Evolutionary conservation across 2,888 invertebrate genomes (phyloP), one percentile per base, ranked within the genome.

Genomic region (Drosophila cyrtoloma): DNA sequence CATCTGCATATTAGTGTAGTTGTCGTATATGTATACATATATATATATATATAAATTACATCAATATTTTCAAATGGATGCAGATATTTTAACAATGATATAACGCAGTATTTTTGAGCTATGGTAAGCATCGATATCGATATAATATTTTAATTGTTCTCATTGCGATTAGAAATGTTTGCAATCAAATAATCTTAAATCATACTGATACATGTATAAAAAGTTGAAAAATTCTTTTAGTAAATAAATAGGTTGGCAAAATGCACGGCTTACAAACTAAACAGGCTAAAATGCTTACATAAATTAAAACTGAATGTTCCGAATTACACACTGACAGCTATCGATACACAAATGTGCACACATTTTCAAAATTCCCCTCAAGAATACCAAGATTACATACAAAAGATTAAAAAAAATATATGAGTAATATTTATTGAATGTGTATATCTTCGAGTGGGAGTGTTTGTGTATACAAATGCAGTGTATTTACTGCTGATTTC

Each of bases 201-300:
- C 19, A 39, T 44, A 37, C 44, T 58, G 39, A 42, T n/a, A 58
- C 30, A 56, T 51, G 58, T 50, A 47, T 32, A 47, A 64, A 64
- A 56, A 55, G 44, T 65, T 62, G 10, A 62, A 56, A 76, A 72
- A 79, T 63, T 52, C 26, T 7, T 60, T 72, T 70, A 62, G 59
- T 70, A 74, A 84, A 89, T 85, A 86, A 86, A 89, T 87, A 89
- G 74, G 69, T 77, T 61, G 71, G 71, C 83, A 77, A 85, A 72
- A 68, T 59, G 63, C 60, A 55, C 72, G 72, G 52, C 88, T 85
- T 84, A 88, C 51, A 70, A 86, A 77, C 58, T 73, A 80, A 80
- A 71, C 67, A 66, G 60, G 80, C 61, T 87, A 79, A 71, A 79
- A 69, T 63, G 58, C 77, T 82, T 77, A 76, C 44, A 71, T 70